Evolutionary conservation across 2,888 invertebrate species (phyloP).

Genomic region (Campoplex nolae): DNA sequence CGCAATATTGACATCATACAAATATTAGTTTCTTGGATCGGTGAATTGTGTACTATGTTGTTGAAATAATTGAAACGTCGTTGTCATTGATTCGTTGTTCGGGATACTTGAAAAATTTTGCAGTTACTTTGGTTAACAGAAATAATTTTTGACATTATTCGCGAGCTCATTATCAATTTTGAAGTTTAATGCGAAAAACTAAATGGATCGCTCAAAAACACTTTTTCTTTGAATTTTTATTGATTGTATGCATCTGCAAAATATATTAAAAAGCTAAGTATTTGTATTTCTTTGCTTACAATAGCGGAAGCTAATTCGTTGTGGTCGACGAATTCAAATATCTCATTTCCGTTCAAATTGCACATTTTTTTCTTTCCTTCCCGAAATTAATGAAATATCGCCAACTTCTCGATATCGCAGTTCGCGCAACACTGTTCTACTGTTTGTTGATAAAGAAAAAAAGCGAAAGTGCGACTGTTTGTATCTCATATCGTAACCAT

Average conservation of each 20-base stretch:
- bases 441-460: slow-evolving; percentile 10
- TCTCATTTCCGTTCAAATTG: slow-evolving; percentile 64
- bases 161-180: no score
- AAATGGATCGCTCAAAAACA: no score
- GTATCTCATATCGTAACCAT: slow-evolving; percentile 10
- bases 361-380: slow-evolving; percentile 36
- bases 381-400: background rate
- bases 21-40: background rate
- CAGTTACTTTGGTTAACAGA: no score
- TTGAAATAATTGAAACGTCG: background rate
- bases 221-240: no score
- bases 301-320: slow-evolving; percentile 85
- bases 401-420: slow-evolving; percentile 11
- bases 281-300: slow-evolving; percentile 81
- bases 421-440: slow-evolving; percentile 13
- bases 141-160: no score
- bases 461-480: background rate
- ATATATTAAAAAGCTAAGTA: background rate
- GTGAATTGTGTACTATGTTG: background rate
- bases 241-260: no score
- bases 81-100: no score
- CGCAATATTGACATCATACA: background rate
- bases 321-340: slow-evolving; percentile 85
- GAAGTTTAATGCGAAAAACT: no score
- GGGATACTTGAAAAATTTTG: no score